Evolutionary conservation across 1,140 invertebrate genomes (phyloP).

Genomic region (Sesamia nonagrioides): DNA sequence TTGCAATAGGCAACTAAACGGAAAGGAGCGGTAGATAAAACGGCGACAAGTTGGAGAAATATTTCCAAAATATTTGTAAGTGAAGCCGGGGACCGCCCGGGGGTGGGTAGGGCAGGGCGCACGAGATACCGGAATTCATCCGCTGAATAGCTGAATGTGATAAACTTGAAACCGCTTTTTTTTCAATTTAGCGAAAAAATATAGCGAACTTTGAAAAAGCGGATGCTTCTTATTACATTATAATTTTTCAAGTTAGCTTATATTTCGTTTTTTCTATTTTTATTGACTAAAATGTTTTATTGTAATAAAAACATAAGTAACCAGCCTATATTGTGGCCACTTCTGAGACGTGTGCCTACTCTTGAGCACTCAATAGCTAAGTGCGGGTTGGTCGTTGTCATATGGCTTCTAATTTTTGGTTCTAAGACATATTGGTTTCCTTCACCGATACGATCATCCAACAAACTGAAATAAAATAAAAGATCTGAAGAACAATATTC

Average conservation of each 20-base stretch:
- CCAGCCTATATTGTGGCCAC: too few relatives aligned
- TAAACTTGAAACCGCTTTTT: conserved; percentile 57
- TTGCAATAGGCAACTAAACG: conserved; percentile 79
- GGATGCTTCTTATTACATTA: background rate
- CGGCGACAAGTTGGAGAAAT: conserved; percentile 86
- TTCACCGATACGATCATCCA: too few relatives aligned
- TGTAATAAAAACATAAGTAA: too few relatives aligned
- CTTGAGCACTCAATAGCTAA: too few relatives aligned
- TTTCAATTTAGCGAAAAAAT: conserved; percentile 51
- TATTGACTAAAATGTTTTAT: too few relatives aligned
- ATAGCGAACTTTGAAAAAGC: background rate
- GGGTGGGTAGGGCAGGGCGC: conserved; percentile 54
- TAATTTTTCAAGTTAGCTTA: background rate
- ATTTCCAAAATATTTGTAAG: conserved; percentile 87
- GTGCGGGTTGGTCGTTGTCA: too few relatives aligned
- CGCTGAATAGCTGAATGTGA: conserved; percentile 55
- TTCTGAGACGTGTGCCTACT: too few relatives aligned
- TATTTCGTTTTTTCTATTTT: too few relatives aligned
- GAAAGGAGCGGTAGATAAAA: conserved; percentile 87
- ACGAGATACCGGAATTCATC: conserved; percentile 56
- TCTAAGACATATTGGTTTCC: too few relatives aligned
- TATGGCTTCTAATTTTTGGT: too few relatives aligned
- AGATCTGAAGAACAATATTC: too few relatives aligned
- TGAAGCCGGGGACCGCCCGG: conserved; percentile 69
- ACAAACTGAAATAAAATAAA: too few relatives aligned